Evolutionary conservation across 2,113 vertebrate species (phyloP), one percentile per base, ranked within the genome.

Genomic region (Mellivora capensis): DNA sequence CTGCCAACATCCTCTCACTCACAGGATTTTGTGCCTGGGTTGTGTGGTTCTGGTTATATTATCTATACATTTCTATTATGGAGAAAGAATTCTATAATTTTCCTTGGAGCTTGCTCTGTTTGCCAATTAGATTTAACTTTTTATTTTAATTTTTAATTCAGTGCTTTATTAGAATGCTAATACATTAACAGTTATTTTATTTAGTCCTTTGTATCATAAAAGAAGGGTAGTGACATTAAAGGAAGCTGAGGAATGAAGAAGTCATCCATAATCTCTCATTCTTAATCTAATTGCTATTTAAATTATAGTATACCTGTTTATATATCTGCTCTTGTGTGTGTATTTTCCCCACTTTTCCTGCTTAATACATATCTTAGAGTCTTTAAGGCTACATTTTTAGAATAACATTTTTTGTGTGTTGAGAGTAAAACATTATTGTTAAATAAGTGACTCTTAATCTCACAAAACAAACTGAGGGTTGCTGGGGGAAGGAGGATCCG

Each of bases 71-170:
- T 49, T 39, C 57, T 83, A n/a, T 49, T 47, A 15, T 39, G 72
- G 47, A 83, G 52, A 44, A 89, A 93, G 1, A 94, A 72, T 90
- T 83, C 37, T 69, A 34, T 72, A 21, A 57, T 71, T 95, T 61
- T 47, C 47, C 27, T 61, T 93, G 42, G 18, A 93, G 74, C 34
- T 91, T 71, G 25, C 34, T 59, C 39, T 76, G 11, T 81, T 89
- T 94, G 47, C 21, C 13, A 92, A 57, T 83, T 90, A 83, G 49
- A 72, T 89, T 76, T 27, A 87, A 57, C 6, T 85, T 89, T 91
- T 94, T 87, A 64, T 57, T 92, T 95, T 92, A 84, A 72, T 83
- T 90, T 97, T 79, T 93, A 86, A 71, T 89, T 89, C 21, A 64
- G 5, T 59, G 52, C 27, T 77, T 87, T 85, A 44, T 54, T 88